Base-by-base conservation (phyloP, 2,888 invertebrate species). In the Lasiommata megera region DNA sequence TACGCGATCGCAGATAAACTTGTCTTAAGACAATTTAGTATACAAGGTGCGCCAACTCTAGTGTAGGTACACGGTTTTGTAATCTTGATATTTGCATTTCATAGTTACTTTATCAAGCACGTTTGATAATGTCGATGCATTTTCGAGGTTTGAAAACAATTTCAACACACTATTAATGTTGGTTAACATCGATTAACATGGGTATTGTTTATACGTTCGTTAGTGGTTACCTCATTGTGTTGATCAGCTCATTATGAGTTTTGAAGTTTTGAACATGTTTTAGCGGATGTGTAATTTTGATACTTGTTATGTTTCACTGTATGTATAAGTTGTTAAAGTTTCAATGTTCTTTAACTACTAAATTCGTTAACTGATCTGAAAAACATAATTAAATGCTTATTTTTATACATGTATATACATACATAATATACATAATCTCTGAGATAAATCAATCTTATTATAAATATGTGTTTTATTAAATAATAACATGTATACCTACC, bases 231-330 rank as follows among this genome's bases (percentile, higher is more conserved):
- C 41, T 60, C 14, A 28, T 56, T 36, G 41, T n/a, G n/a, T n/a
- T n/a, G 61, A 58, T 62, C 55, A 61, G 55, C 29, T 61, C 58
- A 58, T 61, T 58, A 61, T 55, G 52, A 55, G 55, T 47, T 61
- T 54, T 54, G 48, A 16, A 28, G 44, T 9, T 44, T 14, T 6
- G 46, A 46, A 6, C 46, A 16, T 23, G 54, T 58, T 58, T 58
- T 58, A 43, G 58, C 58, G 54, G 29, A 54, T 54, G 12, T 16
- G 38, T 58, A 44, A 36, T 53, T 43, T 31, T 18, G 40, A 31
- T 52, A 34, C 36, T 36, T 34, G 51, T 8, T 28, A 6, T 38
- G 51, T 38, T 9, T 28, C 6, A 11, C 14, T 38, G 7, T 40
- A 16, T 31, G 16, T 16, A 46, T 46, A 16, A 31, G 9, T 29